Conservation (phyloP, 2,797 vertebrate species). For the Stomatorhinus walkeri region DNA sequence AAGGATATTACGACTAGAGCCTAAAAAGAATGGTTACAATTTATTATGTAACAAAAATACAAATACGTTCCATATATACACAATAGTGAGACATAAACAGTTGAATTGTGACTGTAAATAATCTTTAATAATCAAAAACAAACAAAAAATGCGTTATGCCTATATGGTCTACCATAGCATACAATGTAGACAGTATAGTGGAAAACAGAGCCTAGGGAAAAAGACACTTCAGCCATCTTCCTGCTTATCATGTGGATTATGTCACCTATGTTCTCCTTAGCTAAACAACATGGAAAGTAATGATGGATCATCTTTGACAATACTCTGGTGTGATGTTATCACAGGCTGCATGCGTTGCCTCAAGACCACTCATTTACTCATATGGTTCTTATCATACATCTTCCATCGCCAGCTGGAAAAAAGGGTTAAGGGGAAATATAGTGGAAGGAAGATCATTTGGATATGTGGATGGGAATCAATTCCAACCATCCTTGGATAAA, state of each 20-base stretch:
- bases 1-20: neutral
- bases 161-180: neutral
- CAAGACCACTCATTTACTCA: neutral
- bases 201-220: neutral
- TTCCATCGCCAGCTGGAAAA: neutral
- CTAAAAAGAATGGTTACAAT: neutral
- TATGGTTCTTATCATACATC: neutral
- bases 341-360: neutral
- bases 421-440: neutral
- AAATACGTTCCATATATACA: neutral
- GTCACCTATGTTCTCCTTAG: neutral
- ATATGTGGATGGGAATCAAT: neutral
- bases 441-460: neutral
- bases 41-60: neutral
- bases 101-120: neutral
- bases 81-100: neutral
- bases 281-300: neutral
- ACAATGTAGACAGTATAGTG: neutral
- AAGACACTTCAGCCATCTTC: neutral
- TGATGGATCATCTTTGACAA: neutral
- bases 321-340: neutral
- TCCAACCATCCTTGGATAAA: neutral
- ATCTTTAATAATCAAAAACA: neutral
- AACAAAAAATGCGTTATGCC: neutral
- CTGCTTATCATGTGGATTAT: neutral